Percentiles rank a stretch among this genome's conserved stretches.
Evolutionary conservation across 2,113 vertebrate species (phyloP).

Genomic region (Rhegmatorhina hoffmannsi): DNA sequence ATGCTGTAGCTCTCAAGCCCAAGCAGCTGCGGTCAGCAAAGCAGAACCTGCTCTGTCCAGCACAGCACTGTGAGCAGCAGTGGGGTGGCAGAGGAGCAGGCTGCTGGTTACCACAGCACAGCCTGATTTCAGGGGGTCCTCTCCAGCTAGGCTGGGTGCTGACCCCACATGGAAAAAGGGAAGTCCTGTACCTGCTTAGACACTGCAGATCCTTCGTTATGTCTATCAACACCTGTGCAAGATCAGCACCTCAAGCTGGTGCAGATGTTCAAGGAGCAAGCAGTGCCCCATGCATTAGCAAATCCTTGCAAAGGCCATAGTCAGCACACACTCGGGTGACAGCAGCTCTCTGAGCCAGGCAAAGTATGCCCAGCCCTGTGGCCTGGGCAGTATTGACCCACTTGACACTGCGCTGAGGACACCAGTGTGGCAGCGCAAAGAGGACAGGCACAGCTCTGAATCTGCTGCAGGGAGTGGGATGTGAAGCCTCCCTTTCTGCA

Average conservation of each 20-base stretch:
- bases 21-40: conserved; percentile 32
- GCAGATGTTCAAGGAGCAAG: neutral
- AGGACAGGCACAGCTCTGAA: neutral
- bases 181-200: neutral
- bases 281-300: neutral
- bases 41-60: neutral
- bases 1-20: neutral
- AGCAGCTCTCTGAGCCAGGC: neutral
- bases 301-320: neutral
- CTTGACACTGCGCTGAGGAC: neutral
- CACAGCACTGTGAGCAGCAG: neutral
- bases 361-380: neutral
- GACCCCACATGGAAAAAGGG: neutral
- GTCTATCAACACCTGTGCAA: neutral
- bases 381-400: neutral
- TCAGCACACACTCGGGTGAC: neutral
- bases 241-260: neutral
- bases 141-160: neutral
- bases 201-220: neutral
- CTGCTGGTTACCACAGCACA: neutral
- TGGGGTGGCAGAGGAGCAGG: fast-evolving
- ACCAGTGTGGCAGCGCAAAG: neutral
- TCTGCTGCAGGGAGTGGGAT: neutral
- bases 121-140: neutral
- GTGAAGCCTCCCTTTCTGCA: neutral